Conservation (phyloP, 2,888 invertebrate species). For the Lypha dubia region DNA sequence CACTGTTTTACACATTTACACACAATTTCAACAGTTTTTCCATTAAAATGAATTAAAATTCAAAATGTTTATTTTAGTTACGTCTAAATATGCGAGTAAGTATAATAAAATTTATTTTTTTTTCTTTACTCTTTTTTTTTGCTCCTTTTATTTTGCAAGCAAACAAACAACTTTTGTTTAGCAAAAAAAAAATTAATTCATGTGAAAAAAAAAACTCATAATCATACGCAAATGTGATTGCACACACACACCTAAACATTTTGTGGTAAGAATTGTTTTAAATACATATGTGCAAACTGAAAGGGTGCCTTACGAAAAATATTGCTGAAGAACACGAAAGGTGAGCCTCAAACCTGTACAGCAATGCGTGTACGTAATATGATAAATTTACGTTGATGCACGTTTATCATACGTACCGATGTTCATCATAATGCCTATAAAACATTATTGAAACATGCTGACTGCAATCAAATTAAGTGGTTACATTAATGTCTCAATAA, state of each 20-base stretch:
- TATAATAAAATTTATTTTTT: conserved; percentile 17
- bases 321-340: not conserved
- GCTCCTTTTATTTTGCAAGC: conserved; percentile 28
- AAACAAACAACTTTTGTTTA: conserved; percentile 17
- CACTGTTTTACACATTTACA: not conserved
- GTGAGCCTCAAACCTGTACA: not conserved
- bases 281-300: not conserved
- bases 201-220: conserved; percentile 6
- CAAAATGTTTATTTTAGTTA: conserved; percentile 13
- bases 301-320: conserved; percentile 20
- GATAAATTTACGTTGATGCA: not conserved
- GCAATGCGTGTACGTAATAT: not conserved
- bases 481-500: conserved; percentile 6
- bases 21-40: conserved; percentile 2
- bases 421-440: not conserved
- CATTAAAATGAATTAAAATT: conserved; percentile 6
- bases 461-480: conserved; percentile 11
- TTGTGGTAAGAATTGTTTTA: not conserved
- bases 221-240: not conserved
- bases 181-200: not conserved
- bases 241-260: not conserved
- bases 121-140: not conserved
- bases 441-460: not conserved
- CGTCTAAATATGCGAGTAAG: not conserved
- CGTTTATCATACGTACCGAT: not conserved